Evolutionary conservation across 1,140 invertebrate genomes (phyloP), one percentile per base, ranked within the genome.

Genomic region (Eciton burchellii): DNA sequence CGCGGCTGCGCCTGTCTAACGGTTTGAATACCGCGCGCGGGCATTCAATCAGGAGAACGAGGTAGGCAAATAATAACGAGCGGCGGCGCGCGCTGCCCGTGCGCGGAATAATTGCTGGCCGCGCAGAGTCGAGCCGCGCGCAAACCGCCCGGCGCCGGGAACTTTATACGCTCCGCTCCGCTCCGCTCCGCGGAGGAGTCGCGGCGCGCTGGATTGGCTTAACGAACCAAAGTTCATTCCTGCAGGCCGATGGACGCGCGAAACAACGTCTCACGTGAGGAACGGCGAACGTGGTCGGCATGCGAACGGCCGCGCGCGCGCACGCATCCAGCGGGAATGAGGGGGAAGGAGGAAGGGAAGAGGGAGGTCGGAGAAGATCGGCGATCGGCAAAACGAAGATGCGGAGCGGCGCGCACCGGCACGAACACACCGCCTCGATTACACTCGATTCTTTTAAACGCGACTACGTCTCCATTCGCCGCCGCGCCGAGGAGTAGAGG

Each of bases 201-300:
- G 63, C 52, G 41, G 21, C 63, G 49, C 73, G 73, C 54, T 77
- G 19, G 62, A 16, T 77, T 68, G 74, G n/a, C 74, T 14, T 77
- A 77, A 77, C 74, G 74, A 77, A 68, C 47, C 74, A 43, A 66
- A 77, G 74, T 68, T 77, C 74, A 54, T 56, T 68, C 35, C 63
- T 29, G 41, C 41, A 16, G 29, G 47, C 59, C 26, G 26, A 65
- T 43, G 26, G 26, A 57, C 63, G 35, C 65, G 63, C 41, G 52
- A 35, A 79, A 49, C 63, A 26, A 65, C 35, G 0, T 29, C 9
- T 24, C n/a, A 24, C 52, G 14, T 62, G 24, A n/a, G n/a, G 43
- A 24, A 3, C 24, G 16, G 19, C 26, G n/a, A 12, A 76, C 59
- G 72, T 63, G 57, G 14, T 12, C 29, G n/a, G 72, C 72, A 76